Conservation (phyloP, 2,888 invertebrate genomes). For the Barypeithes pellucidus region DNA sequence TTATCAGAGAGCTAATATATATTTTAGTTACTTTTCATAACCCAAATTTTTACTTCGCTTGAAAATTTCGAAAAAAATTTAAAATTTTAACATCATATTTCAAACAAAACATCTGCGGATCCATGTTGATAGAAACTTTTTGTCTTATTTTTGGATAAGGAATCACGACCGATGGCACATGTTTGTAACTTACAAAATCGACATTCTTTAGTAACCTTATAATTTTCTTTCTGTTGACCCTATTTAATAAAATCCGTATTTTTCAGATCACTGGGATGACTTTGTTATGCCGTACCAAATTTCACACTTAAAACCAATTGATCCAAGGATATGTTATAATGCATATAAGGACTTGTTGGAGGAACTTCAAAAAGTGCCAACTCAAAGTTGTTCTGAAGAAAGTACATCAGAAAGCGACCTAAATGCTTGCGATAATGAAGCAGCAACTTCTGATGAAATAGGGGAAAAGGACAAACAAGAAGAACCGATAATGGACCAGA, state of each 20-base stretch:
- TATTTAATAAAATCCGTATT: slow-evolving; percentile 31
- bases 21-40: too few species aligned
- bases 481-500: slow-evolving; percentile 20
- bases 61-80: too few species aligned
- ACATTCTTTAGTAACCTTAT: too few species aligned
- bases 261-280: slow-evolving; percentile 75
- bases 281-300: slow-evolving; percentile 86
- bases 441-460: slow-evolving; percentile 54
- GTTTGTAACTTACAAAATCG: too few species aligned
- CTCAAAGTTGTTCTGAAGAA: slow-evolving; percentile 20
- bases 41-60: too few species aligned
- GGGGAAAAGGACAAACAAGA: slow-evolving; percentile 39
- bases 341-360: slow-evolving; percentile 66
- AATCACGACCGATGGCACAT: too few species aligned
- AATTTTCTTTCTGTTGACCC: too few species aligned
- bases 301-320: slow-evolving; percentile 76
- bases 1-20: too few species aligned
- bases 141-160: too few species aligned
- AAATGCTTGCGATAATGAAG: slow-evolving; percentile 55
- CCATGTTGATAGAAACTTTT: too few species aligned
- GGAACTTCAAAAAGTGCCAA: slow-evolving; percentile 17
- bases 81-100: too few species aligned
- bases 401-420: slow-evolving; percentile 60
- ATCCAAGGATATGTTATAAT: slow-evolving; percentile 73
- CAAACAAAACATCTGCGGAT: too few species aligned